These are phyloP conservation scores for Heliconius nattereri DNA, from an alignment of 1,140 invertebrate species.

Conservation along the genomic window DNA sequence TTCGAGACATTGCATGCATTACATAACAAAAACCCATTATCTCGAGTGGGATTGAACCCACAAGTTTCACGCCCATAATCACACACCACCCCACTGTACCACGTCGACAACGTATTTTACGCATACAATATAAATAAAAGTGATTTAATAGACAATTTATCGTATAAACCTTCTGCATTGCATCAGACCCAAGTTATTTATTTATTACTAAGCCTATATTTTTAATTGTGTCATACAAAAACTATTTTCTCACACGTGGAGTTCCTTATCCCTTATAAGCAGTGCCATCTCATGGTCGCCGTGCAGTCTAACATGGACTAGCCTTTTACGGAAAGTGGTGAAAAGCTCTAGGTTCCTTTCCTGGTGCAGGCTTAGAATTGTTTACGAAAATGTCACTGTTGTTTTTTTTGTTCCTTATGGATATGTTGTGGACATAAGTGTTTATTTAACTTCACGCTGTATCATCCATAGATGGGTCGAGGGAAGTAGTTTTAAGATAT, in stretches of 20 bases:
- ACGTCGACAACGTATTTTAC: background rate
- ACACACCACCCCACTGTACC: too few species aligned
- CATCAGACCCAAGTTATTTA: background rate
- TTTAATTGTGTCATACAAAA: constrained; percentile 1
- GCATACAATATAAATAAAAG: background rate
- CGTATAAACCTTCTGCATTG: background rate
- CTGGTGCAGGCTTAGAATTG: background rate
- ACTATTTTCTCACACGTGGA: constrained; percentile 5
- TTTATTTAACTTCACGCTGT: background rate
- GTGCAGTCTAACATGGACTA: background rate
- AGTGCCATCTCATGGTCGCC: constrained; percentile 7
- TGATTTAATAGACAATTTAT: background rate
- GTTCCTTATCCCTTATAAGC: constrained; percentile 1
- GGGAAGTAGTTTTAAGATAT: too few species aligned
- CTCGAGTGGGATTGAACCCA: too few species aligned
- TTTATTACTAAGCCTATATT: background rate
- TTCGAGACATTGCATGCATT: too few species aligned
- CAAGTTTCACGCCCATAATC: too few species aligned
- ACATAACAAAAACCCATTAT: too few species aligned
- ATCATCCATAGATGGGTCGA: too few species aligned
- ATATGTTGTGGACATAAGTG: background rate
- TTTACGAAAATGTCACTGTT: constrained; percentile 3
- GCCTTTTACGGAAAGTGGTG: background rate
- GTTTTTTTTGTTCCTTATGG: background rate
- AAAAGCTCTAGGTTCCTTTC: background rate